Percentiles rank a stretch among this genome's conserved stretches.
phyloP scores from a whole-genome alignment of 2,113 vertebrate genomes.

The Pardalotus punctatus region DNA sequence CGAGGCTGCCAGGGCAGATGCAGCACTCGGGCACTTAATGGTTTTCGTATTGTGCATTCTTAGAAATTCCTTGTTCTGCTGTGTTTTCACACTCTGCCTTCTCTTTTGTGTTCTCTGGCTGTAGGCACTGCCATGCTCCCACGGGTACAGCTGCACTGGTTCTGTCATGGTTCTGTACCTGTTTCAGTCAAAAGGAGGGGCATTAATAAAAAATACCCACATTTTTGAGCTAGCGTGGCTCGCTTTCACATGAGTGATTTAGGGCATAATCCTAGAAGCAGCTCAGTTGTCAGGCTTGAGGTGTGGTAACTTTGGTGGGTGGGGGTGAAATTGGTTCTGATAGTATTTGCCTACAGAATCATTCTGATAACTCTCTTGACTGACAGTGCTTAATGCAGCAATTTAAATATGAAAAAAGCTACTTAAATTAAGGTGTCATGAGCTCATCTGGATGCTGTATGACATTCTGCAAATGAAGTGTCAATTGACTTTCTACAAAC shows the following conservation, averaged over 20 bases:
- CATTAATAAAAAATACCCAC: neutral
- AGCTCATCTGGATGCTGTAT: neutral
- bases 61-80: neutral
- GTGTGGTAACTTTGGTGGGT: neutral
- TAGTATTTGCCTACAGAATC: neutral
- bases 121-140: neutral
- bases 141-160: neutral
- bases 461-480: slow-evolving; percentile 18
- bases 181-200: neutral
- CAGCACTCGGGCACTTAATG: neutral
- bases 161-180: neutral
- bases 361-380: neutral
- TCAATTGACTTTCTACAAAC: slow-evolving; percentile 5
- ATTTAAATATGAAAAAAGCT: slow-evolving; percentile 29
- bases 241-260: neutral
- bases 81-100: neutral
- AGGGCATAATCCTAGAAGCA: neutral
- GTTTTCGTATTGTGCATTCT: neutral
- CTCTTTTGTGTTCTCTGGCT: neutral
- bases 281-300: neutral
- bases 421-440: neutral
- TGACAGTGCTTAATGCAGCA: neutral
- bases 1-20: neutral
- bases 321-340: neutral
- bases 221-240: neutral